A percentile compares a stretch with the other conserved stretches of the same genome.
Conservation (phyloP, 2,888 invertebrate genomes). For the Heliconius ethilla region DNA sequence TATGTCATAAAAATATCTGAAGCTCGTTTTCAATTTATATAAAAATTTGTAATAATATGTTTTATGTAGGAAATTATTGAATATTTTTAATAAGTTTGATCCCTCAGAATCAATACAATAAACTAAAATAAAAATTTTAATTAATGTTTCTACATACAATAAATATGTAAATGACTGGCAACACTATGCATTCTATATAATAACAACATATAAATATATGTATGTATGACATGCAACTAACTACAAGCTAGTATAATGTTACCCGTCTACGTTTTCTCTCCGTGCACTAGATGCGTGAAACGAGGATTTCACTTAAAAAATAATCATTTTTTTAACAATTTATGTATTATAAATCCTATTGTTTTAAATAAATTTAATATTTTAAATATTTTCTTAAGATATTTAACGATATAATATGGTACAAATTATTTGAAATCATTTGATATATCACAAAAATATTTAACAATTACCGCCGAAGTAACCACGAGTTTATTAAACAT, state of each 20-base stretch:
- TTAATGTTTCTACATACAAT: constrained; percentile 27
- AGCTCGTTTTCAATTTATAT: too few species aligned
- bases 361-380: too few species aligned
- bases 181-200: constrained; percentile 9
- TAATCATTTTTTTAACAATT: not conserved
- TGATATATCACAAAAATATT: not conserved
- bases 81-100: too few species aligned
- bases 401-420: too few species aligned
- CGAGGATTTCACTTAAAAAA: constrained; percentile 38
- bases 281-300: constrained; percentile 77
- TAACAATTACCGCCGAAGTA: not conserved
- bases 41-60: too few species aligned
- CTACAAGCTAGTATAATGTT: constrained; percentile 49
- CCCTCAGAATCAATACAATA: not conserved
- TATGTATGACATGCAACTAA: constrained; percentile 34
- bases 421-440: too few species aligned
- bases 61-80: too few species aligned
- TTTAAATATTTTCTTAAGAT: too few species aligned
- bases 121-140: not conserved
- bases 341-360: not conserved
- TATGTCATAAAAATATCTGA: too few species aligned
- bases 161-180: not conserved
- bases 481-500: too few species aligned
- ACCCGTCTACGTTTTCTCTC: constrained; percentile 80
- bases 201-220: constrained; percentile 17